These are phyloP conservation scores for Ursus arctos DNA, from an alignment of 2,113 vertebrate genomes.

Conservation along the genomic window DNA sequence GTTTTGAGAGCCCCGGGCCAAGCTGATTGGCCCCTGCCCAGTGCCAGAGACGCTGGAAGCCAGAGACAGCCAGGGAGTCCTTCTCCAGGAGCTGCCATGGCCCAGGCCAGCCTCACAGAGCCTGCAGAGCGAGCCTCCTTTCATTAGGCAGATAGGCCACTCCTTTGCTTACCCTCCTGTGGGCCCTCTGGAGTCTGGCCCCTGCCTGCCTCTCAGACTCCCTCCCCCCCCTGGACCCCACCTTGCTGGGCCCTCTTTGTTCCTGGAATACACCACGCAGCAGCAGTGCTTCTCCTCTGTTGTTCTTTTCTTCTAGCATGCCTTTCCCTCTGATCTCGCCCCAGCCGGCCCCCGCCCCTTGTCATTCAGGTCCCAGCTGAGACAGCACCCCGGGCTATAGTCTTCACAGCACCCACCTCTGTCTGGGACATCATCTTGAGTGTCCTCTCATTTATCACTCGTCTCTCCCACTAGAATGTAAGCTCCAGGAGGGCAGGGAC, in stretches of 20 bases:
- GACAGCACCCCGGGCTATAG: neutral
- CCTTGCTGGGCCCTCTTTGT: neutral
- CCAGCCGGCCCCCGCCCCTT: neutral
- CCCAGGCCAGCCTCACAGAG: neutral
- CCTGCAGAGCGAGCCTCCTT: too few relatives aligned
- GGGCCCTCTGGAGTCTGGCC: neutral
- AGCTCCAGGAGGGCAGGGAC: neutral
- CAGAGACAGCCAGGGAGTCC: neutral
- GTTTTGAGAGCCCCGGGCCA: neutral
- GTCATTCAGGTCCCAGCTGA: neutral
- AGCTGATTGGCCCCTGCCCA: neutral
- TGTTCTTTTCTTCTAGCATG: neutral
- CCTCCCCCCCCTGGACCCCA: accelerated
- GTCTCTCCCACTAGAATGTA: neutral
- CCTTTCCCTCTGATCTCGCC: neutral
- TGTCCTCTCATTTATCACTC: neutral
- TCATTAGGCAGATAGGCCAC: neutral
- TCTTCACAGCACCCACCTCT: neutral
- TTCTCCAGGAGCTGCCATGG: neutral
- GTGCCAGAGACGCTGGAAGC: neutral
- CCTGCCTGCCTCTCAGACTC: neutral
- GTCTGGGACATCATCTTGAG: neutral
- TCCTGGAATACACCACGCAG: neutral
- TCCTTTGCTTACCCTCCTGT: neutral
- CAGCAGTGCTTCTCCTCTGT: neutral